These are phyloP conservation scores for Darwinula stevensoni DNA, from an alignment of 2,888 invertebrate species.

Conservation along the genomic window DNA sequence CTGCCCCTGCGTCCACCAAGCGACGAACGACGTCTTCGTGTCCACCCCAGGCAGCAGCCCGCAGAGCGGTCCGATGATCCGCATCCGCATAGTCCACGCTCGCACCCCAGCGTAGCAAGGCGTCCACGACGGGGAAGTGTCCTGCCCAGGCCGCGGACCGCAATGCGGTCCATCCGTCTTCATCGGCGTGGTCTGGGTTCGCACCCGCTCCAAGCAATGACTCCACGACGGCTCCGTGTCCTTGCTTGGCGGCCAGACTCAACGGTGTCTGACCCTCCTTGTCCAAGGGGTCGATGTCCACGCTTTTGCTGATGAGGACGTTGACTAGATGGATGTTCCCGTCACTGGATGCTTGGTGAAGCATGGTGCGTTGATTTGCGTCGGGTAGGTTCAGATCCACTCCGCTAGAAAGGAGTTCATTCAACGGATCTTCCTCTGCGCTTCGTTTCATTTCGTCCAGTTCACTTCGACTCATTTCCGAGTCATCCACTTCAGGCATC, in stretches of 20 bases:
- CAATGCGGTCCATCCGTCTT: slow-evolving; percentile 70
- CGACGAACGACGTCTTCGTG: slow-evolving; percentile 11
- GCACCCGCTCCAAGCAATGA: slow-evolving; percentile 51
- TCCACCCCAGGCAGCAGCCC: slow-evolving; percentile 38
- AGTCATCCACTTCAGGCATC: slow-evolving; percentile 1
- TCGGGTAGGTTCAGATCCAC: slow-evolving; percentile 23
- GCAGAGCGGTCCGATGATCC: slow-evolving; percentile 65
- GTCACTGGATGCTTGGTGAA: slow-evolving; percentile 42
- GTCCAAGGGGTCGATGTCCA: slow-evolving; percentile 30
- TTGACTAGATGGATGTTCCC: slow-evolving; percentile 36
- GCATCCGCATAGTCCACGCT: slow-evolving; percentile 30
- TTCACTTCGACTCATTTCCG: slow-evolving; percentile 1
- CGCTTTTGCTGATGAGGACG: slow-evolving; percentile 26
- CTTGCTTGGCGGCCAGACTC: slow-evolving; percentile 40
- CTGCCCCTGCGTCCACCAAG: slow-evolving; percentile 25
- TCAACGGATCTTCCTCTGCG: slow-evolving; percentile 7
- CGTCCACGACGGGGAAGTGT: slow-evolving; percentile 27
- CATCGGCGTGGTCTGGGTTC: slow-evolving; percentile 45
- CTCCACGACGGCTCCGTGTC: slow-evolving; percentile 15
- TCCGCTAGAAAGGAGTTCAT: slow-evolving; percentile 13
- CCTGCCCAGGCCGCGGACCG: slow-evolving; percentile 89
- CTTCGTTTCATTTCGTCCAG: slow-evolving; percentile 7
- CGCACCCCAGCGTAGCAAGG: slow-evolving; percentile 25
- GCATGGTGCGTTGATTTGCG: slow-evolving; percentile 30
- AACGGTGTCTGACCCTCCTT: slow-evolving; percentile 52